Evolutionary conservation across 1,140 invertebrate genomes (phyloP), one percentile per base, ranked within the genome.

Genomic region (Anastrepha obliqua): DNA sequence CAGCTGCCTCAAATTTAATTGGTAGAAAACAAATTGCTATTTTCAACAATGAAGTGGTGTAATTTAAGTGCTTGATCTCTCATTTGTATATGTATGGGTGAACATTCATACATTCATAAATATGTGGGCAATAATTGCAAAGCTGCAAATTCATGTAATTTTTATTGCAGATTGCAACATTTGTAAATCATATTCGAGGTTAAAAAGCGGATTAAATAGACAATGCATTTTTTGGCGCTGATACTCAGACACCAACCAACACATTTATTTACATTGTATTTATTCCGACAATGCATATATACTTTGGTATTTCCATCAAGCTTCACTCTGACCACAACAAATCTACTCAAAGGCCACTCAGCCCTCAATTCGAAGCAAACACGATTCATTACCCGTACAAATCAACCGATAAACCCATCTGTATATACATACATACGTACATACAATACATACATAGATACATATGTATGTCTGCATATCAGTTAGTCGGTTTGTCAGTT

Each of bases 131-230:
- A 15, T 20, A 15, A 42, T 44, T 74, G 42, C 15, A 47, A 74
- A 74, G 13, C 7, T 74, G 3, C 42, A 44, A 74, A 74, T 44
- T 74, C 44, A 74, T 74, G 42, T 17, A 47, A 74, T 44, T 74
- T 74, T 70, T 70, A 11, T 70, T 42, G 39, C 29, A 70, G 39
- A 70, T 70, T 70, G 17, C 67, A 74, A 74, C 42, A 74, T 17
- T 11, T 67, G 65, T 39, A n/a, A 42, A 39, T 67, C 17, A 42
- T 74, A 11, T n/a, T 47, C 39, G 42, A 74, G 42, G 67, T 74
- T 47, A 47, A 74, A 15, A 9, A 3, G 17, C 11, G 44, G 1
- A 55, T 55, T 11, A 47, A 17, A n/a, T 6, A 47, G 42, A 15
- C 51, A 74, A 74, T 44, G 67, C 67, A 74, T 6, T 74, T 70